Base-by-base conservation (phyloP, 2,113 vertebrate genomes). In the Odontophorus gujanensis region DNA sequence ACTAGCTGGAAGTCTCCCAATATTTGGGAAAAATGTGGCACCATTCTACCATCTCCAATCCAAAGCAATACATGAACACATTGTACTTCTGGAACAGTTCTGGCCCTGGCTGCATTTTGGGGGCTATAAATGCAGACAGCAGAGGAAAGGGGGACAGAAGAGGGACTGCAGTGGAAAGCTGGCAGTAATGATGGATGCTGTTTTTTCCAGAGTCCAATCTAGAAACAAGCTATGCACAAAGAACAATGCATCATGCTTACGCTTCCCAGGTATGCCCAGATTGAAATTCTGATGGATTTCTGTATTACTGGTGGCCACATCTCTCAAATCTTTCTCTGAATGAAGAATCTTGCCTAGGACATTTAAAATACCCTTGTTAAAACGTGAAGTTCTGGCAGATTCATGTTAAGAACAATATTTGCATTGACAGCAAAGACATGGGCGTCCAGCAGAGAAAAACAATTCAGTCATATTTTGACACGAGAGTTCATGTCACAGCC, bases 81-180 rank as follows among this genome's bases (percentile, higher is more conserved):
- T 74, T 92, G 90, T 90, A n/a, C 25, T 90, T 59, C 50, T 88
- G 92, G 65, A 86, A 86, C 86, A 82, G 25, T 82, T 92, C 85
- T 76, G 78, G 58, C 43, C 30, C 51, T 45, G 74, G 62, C 48
- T 93, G 66, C 36, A 25, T 58, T 87, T 38, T 73, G 81, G 80
- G 80, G 80, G 30, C 69, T 81, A 18, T 40, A 86, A 90, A 90
- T 9, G 51, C 87, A 80, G 87, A 21, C 71, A 96, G 51, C 40
- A 90, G 34, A 38, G 66, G 22, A 88, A 69, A 75, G n/a, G 51
- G 57, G 28, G 69, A 90, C 42, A 43, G 1, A 36, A 58, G 40
- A 90, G 79, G 62, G 73, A 36, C 57, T 36, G 73, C 1, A 81
- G 51, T 36, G 47, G 38, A 74, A 86, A 81, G 63, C 45, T 75